These are phyloP conservation scores for Meloidogyne exigua DNA, from an alignment of 1,140 invertebrate species.

Conservation along the genomic window DNA sequence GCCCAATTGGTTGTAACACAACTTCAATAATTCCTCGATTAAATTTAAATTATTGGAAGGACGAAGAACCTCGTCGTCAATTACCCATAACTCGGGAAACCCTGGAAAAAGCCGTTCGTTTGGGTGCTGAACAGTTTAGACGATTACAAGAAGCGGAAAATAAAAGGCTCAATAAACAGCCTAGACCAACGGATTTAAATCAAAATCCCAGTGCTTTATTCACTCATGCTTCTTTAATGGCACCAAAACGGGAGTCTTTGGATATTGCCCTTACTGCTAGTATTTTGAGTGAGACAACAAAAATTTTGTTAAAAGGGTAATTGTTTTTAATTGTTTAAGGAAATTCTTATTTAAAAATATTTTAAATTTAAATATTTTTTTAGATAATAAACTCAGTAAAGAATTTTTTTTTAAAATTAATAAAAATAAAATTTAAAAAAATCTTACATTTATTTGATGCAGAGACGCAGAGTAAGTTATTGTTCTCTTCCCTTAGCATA, in stretches of 20 bases:
- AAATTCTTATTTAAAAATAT: no score
- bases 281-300: slow-evolving; percentile 57
- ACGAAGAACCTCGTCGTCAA: slow-evolving; percentile 47
- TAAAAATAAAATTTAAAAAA: no score
- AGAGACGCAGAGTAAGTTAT: no score
- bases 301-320: slow-evolving; percentile 56
- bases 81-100: slow-evolving; percentile 59
- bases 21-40: slow-evolving; percentile 43
- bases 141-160: slow-evolving; percentile 54
- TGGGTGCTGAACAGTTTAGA: slow-evolving; percentile 54
- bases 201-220: slow-evolving; percentile 44
- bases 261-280: slow-evolving; percentile 57
- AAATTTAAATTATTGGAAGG: slow-evolving; percentile 53
- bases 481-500: no score
- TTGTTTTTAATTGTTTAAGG: no score
- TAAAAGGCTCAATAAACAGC: slow-evolving; percentile 41
- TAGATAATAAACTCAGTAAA: no score
- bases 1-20: slow-evolving; percentile 57
- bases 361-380: no score
- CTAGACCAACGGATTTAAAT: slow-evolving; percentile 10
- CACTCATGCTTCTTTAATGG: slow-evolving; percentile 57
- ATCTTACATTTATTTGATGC: no score
- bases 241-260: slow-evolving; percentile 57
- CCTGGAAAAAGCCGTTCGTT: slow-evolving; percentile 55
- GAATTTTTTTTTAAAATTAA: no score